These are phyloP conservation scores for Syngnathus rostellatus DNA, from an alignment of 2,797 vertebrate genomes.

Conservation along the genomic window DNA sequence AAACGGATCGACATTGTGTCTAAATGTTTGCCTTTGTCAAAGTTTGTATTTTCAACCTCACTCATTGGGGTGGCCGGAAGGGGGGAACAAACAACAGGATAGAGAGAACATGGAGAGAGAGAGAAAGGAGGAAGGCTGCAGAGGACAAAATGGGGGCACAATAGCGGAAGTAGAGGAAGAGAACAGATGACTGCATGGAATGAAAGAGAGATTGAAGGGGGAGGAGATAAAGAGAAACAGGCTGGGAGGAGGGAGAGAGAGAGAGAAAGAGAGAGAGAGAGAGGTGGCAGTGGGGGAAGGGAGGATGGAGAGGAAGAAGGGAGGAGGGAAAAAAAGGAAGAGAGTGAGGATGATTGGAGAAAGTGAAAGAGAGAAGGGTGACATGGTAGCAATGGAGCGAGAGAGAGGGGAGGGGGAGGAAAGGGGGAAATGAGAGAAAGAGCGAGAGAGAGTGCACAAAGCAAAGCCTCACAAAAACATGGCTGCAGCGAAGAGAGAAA, in stretches of 20 bases:
- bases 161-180: conserved; percentile 52
- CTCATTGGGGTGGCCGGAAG: background rate
- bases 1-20: background rate
- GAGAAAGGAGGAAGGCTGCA: conserved; percentile 44
- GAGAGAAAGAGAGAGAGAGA: conserved; percentile 44
- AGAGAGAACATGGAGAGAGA: conserved; percentile 61
- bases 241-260: conserved; percentile 46
- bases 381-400: conserved; percentile 28
- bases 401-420: conserved; percentile 20
- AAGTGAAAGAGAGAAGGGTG: conserved; percentile 11
- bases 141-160: conserved; percentile 67
- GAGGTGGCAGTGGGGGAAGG: conserved; percentile 56
- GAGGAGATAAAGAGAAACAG: conserved; percentile 54
- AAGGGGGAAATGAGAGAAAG: no score
- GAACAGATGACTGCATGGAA: conserved; percentile 64
- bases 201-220: conserved; percentile 63
- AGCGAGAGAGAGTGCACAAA: conserved; percentile 12
- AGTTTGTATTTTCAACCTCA: conserved; percentile 54
- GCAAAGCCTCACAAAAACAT: conserved; percentile 4
- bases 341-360: conserved; percentile 16
- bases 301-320: conserved; percentile 45
- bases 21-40: conserved; percentile 11
- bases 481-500: conserved; percentile 3
- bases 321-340: conserved; percentile 10
- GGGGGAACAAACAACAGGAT: conserved; percentile 52